These are phyloP conservation scores for Equus quagga DNA, from an alignment of 2,113 vertebrate species.

Conservation along the genomic window DNA sequence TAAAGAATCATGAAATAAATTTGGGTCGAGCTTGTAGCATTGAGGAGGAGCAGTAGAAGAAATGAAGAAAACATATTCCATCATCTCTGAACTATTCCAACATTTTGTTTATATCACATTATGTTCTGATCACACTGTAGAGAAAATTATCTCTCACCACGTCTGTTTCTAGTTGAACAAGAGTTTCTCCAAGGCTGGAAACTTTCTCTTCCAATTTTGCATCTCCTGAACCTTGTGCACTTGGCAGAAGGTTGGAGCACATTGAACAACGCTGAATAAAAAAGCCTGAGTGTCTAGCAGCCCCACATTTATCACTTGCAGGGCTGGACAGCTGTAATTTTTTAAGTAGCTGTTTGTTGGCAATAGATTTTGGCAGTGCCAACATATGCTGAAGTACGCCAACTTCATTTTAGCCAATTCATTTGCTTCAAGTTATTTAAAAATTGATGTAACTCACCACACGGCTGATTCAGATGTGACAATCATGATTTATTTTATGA, in stretches of 20 bases:
- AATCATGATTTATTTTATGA: background rate
- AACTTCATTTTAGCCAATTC: background rate
- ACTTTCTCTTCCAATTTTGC: background rate
- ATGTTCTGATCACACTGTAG: background rate
- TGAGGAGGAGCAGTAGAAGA: background rate
- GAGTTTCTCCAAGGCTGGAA: background rate
- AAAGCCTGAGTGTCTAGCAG: background rate
- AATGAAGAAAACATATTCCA: background rate
- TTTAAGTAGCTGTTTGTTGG: background rate
- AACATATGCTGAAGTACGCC: background rate
- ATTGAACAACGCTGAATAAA: background rate
- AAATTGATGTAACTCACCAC: slow-evolving; percentile 22
- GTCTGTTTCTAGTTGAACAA: background rate
- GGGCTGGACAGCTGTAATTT: background rate
- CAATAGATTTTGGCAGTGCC: background rate
- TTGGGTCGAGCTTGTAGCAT: background rate
- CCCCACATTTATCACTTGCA: background rate
- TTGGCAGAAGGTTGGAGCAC: background rate
- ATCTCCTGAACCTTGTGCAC: background rate
- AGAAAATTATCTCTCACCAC: background rate
- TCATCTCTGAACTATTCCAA: background rate
- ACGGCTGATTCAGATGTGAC: background rate
- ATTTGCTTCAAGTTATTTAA: background rate
- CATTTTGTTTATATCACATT: background rate
- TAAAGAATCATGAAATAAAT: background rate